phyloP scores from a whole-genome alignment of 2,797 vertebrate species.

The Manis crassicaudata region DNA sequence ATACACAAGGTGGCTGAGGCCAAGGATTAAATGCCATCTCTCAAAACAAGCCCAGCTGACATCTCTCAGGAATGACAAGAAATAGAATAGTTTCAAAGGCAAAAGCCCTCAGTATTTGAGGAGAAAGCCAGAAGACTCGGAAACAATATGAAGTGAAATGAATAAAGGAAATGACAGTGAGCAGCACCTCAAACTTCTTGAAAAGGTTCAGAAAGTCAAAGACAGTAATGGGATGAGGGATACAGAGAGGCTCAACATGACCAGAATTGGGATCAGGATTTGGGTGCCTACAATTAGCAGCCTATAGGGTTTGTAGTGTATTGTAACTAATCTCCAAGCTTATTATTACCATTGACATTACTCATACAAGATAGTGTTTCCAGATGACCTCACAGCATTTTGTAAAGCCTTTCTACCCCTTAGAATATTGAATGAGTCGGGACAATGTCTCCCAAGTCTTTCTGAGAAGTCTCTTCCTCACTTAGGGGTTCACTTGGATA shows the following conservation, averaged over 20 bases:
- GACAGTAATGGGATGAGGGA: fast-evolving
- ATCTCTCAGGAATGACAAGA: background rate
- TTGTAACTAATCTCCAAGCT: background rate
- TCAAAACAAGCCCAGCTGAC: background rate
- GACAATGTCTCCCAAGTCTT: background rate
- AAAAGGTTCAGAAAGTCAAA: background rate
- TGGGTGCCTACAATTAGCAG: background rate
- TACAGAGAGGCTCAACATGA: background rate
- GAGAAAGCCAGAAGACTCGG: background rate
- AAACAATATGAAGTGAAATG: background rate
- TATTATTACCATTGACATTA: background rate
- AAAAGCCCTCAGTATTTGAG: background rate
- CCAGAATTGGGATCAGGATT: background rate
- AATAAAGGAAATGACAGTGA: background rate
- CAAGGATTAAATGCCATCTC: background rate
- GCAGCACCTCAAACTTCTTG: background rate
- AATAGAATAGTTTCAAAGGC: background rate
- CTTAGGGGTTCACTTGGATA: background rate
- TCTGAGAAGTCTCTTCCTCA: background rate
- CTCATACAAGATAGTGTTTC: background rate
- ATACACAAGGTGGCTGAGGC: background rate
- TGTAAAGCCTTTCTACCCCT: background rate
- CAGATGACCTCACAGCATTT: background rate
- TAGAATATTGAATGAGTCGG: background rate
- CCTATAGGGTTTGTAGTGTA: fast-evolving